These are phyloP conservation scores for Lepus oiostolus DNA, from an alignment of 2,797 vertebrate species.

Conservation along the genomic window DNA sequence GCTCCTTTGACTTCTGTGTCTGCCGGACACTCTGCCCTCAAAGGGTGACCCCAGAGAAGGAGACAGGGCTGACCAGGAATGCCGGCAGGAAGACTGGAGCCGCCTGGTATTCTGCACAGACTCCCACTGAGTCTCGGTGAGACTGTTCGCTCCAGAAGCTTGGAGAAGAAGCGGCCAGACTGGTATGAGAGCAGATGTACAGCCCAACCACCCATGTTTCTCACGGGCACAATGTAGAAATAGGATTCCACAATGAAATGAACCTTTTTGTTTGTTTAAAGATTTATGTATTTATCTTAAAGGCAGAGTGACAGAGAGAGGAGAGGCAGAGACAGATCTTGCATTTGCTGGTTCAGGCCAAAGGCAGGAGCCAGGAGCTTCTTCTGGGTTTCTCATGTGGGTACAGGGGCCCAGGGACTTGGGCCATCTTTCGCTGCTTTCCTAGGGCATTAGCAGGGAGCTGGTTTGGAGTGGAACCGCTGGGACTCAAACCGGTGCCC, in stretches of 20 bases:
- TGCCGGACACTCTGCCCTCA: neutral
- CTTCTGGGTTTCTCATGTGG: no score
- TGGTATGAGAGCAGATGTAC: neutral
- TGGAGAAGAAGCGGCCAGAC: neutral
- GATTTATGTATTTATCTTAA: no score
- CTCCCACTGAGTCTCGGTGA: fast-evolving
- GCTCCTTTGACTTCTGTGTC: neutral
- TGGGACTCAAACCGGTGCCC: no score
- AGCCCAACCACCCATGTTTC: neutral
- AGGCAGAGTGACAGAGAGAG: no score
- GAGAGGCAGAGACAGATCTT: no score
- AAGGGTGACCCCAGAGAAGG: neutral
- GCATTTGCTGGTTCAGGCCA: no score
- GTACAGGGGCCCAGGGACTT: no score
- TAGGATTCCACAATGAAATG: neutral
- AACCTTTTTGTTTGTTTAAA: neutral
- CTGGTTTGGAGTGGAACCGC: no score
- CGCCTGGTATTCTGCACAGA: fast-evolving
- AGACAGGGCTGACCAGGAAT: neutral
- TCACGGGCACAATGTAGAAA: neutral
- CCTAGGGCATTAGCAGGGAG: no score
- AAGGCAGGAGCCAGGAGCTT: no score
- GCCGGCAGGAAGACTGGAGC: neutral
- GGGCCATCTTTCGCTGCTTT: no score
- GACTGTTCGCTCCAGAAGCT: neutral